Base-by-base conservation (phyloP, 1,140 invertebrate species). In the Trichonephila clavipes region DNA sequence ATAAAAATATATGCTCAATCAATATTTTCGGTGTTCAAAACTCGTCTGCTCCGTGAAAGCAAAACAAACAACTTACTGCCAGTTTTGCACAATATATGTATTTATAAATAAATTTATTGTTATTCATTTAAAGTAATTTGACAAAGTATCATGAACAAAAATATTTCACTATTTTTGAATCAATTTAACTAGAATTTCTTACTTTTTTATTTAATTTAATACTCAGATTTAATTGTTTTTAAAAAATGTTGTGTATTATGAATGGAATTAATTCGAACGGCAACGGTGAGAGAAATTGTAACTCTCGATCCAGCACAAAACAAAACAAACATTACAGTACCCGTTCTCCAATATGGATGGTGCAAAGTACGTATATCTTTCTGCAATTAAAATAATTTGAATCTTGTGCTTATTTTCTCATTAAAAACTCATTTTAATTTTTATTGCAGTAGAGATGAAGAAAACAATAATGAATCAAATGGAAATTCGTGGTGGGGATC, bases 401-500 rank as follows among this genome's bases (percentile, higher is more conserved):
- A 44, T 61, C 18, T 34, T 40, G 34, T 62, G 10, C 4, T 40
- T 21, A 21, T 92, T 64, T 61, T 51, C 10, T 85, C 21, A 21
- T 81, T 44, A 24, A 58, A 72, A 0, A 93, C 66, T 28, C 19
- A 51, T 34, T 59, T 28, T 69, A 44, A n/a, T 89, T 69, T 40
- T 59, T 88, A 14, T 87, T 92, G n/a, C 62, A 93, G 92, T 81
- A 59, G 92, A 64, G 86, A 93, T 61, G 92, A 93, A 93, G 92
- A 93, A 93, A 94, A 94, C 61, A 94, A 90, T 62, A 94, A 91
- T 77, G 88, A 90, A 87, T 81, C 66, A 1, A 87, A 87, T 40
- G 83, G 51, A n/a, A n/a, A 44, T 10, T 94, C 94, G 21, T 94
- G 94, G 94, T 90, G 88, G 88, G 90, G 90, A 28, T 58, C 66